Conservation (phyloP, 2,797 vertebrate species). For the Avahi laniger region DNA sequence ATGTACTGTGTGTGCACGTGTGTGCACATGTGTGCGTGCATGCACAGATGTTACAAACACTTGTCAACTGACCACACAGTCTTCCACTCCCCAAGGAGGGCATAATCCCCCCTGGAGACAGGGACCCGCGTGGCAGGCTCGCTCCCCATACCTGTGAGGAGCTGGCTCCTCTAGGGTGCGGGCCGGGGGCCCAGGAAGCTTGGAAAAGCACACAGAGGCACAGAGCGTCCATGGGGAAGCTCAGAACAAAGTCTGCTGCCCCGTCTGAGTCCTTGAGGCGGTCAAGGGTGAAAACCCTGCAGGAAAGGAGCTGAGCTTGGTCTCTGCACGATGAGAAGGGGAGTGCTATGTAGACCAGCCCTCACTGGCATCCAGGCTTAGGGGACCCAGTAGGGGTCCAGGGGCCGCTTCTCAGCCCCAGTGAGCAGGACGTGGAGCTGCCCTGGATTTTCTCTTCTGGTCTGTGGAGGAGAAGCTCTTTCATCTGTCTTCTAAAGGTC, state of each 20-base stretch:
- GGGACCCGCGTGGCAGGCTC: not conserved
- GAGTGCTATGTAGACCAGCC: accelerated
- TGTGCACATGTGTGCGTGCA: too few relatives aligned
- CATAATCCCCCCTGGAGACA: not conserved
- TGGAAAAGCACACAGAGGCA: accelerated
- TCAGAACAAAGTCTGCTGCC: not conserved
- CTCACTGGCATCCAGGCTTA: not conserved
- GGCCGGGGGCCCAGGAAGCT: not conserved
- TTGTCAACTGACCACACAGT: not conserved
- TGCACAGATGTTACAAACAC: not conserved
- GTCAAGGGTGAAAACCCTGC: not conserved
- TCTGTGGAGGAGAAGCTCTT: not conserved
- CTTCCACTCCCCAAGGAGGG: not conserved
- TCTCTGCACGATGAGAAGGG: too few relatives aligned
- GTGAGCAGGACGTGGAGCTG: not conserved
- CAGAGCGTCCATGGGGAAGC: accelerated
- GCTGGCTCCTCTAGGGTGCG: not conserved
- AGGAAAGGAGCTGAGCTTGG: not conserved
- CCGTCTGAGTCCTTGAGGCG: not conserved
- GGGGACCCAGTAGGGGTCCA: not conserved
- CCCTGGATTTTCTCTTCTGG: not conserved
- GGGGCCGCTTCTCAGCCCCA: not conserved
- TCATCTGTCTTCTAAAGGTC: not conserved
- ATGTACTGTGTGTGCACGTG: too few relatives aligned
- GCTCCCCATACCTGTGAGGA: not conserved